phyloP scores from a whole-genome alignment of 2,113 vertebrate genomes.

The Actenoides hombroni region DNA sequence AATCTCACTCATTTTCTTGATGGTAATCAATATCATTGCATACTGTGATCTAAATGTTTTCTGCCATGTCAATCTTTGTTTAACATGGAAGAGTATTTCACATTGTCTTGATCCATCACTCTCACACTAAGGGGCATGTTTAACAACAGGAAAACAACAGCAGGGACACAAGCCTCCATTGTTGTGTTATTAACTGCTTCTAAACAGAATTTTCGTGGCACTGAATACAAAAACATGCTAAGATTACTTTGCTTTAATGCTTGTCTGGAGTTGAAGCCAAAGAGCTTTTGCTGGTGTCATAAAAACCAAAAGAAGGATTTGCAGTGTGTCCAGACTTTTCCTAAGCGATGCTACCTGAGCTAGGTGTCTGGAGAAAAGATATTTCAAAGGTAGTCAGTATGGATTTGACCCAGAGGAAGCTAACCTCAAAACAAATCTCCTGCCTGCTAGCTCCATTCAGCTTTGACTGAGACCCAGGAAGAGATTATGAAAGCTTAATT shows the following conservation, averaged over 20 bases:
- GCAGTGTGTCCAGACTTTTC: not conserved
- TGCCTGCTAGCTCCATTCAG: not conserved
- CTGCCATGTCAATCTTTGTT: not conserved
- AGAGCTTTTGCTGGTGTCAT: not conserved
- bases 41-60: not conserved
- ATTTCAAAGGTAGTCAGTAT: not conserved
- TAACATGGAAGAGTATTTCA: not conserved
- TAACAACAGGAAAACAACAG: not conserved
- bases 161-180: not conserved
- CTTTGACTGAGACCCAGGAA: not conserved
- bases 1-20: not conserved
- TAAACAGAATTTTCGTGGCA: not conserved
- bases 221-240: not conserved
- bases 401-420: not conserved
- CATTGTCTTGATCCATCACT: not conserved
- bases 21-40: not conserved
- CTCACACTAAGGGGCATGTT: not conserved
- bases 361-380: not conserved
- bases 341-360: not conserved
- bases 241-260: not conserved
- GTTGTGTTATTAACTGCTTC: not conserved
- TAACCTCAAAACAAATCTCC: not conserved
- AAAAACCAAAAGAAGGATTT: not conserved
- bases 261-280: not conserved
- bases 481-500: not conserved